A percentile compares a stretch with the other conserved stretches of the same genome.
Conservation (phyloP, 2,113 vertebrate species). For the Eclectus roratus region DNA sequence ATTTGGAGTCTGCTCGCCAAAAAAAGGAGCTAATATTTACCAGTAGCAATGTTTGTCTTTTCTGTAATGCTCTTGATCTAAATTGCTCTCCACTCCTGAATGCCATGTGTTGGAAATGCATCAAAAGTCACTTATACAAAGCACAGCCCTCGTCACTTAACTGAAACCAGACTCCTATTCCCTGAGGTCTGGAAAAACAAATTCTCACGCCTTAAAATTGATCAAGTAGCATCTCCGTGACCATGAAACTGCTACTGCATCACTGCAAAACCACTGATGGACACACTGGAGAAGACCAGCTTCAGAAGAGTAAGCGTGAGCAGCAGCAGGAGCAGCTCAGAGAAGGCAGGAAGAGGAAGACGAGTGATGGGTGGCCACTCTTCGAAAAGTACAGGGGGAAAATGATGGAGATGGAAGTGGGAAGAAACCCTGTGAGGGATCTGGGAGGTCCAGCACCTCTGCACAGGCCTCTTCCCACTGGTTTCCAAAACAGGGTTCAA, state of each 20-base stretch:
- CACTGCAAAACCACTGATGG: neutral
- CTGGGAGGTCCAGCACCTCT: neutral
- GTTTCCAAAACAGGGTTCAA: neutral
- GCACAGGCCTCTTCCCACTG: neutral
- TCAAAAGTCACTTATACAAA: neutral
- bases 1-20: neutral
- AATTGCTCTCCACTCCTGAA: neutral
- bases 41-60: neutral
- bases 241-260: neutral
- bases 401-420: neutral
- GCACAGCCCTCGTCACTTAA: rapidly evolving
- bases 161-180: neutral
- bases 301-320: neutral
- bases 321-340: neutral
- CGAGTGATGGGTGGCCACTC: rapidly evolving
- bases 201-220: neutral
- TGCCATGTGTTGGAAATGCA: neutral
- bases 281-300: neutral
- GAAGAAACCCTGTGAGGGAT: neutral
- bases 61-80: neutral
- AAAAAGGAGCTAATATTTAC: conserved; percentile 9
- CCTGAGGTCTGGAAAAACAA: neutral
- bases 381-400: neutral
- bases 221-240: neutral
- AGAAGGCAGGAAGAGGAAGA: neutral